Conservation (phyloP, 2,113 vertebrate species). For the Otus sunia region DNA sequence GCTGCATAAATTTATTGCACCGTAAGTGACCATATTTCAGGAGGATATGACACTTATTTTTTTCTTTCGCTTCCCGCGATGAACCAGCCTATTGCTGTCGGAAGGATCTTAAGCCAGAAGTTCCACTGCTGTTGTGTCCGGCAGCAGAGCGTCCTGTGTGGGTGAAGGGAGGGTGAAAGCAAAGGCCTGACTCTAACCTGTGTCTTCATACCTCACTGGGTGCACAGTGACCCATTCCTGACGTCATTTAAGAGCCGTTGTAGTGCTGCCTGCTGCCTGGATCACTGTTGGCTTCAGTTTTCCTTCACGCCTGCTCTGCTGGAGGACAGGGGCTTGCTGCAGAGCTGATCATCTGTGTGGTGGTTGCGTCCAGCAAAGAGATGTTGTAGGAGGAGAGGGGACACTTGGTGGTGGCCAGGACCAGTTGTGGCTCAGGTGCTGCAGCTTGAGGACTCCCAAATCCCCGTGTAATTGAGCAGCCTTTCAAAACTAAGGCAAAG, state of each 20-base stretch:
- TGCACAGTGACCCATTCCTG: accelerated
- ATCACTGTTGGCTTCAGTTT: accelerated
- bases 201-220: background rate
- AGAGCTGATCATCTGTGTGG: accelerated
- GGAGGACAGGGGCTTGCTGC: background rate
- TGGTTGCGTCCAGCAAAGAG: background rate
- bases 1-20: accelerated
- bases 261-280: accelerated
- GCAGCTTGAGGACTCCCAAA: accelerated
- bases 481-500: background rate
- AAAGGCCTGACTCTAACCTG: background rate
- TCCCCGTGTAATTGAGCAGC: accelerated
- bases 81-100: accelerated
- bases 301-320: accelerated
- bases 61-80: accelerated
- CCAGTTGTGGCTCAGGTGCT: background rate
- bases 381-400: background rate
- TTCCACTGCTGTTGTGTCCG: background rate
- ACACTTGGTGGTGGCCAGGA: background rate
- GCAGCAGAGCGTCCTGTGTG: background rate
- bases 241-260: accelerated
- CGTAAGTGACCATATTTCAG: accelerated
- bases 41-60: accelerated
- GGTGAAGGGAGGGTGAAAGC: background rate
- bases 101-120: background rate